phyloP scores from a whole-genome alignment of 2,113 vertebrate species.

The Aegithalos caudatus region DNA sequence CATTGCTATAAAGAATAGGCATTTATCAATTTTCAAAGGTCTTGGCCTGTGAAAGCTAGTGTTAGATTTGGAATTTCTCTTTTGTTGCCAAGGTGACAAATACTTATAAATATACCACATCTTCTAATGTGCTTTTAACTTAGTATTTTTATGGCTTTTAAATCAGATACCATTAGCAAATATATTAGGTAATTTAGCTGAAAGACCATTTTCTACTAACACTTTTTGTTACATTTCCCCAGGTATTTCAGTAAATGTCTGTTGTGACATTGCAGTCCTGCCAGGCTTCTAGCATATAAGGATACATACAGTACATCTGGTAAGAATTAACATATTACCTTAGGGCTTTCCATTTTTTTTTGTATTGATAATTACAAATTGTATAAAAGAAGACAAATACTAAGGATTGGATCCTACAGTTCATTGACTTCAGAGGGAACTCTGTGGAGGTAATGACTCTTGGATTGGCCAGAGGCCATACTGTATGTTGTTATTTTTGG shows the following conservation, averaged over 20 bases:
- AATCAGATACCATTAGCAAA: conserved; percentile 87
- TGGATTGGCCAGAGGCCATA: background rate
- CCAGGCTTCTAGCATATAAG: conserved; percentile 68
- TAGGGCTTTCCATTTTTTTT: conserved; percentile 60
- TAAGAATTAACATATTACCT: conserved; percentile 75
- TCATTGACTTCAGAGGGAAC: background rate
- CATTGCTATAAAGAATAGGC: conserved; percentile 69
- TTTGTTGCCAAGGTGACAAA: conserved; percentile 86
- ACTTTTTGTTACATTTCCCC: conserved; percentile 81
- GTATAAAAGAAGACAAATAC: conserved; percentile 40
- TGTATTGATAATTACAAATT: conserved; percentile 67
- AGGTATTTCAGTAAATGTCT: conserved; percentile 81
- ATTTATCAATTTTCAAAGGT: conserved; percentile 85
- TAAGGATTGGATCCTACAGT: conserved; percentile 41
- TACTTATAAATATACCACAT: conserved; percentile 85
- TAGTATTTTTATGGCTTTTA: conserved; percentile 86
- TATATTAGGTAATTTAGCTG: conserved; percentile 86
- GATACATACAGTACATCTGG: conserved; percentile 70
- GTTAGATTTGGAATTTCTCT: conserved; percentile 77
- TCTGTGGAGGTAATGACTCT: background rate
- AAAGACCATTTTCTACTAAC: conserved; percentile 83
- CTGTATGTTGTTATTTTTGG: conserved; percentile 44
- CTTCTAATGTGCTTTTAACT: conserved; percentile 85
- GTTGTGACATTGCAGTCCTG: conserved; percentile 78
- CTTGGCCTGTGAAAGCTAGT: conserved; percentile 79